Evolutionary conservation across 1,140 invertebrate genomes (phyloP).

Genomic region (Cataglyphis hispanica): DNA sequence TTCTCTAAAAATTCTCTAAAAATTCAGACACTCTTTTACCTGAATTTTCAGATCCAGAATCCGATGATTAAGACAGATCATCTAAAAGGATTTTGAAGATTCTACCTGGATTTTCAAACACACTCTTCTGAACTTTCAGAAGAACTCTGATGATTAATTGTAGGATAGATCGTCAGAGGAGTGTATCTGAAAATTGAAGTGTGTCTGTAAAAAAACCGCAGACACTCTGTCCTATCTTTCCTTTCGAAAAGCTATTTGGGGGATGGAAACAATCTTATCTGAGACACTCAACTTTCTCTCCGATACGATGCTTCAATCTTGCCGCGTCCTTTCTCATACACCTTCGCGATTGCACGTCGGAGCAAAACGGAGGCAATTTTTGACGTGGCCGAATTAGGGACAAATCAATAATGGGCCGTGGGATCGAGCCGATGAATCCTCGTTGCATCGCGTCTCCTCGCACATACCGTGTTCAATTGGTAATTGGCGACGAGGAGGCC

Average conservation of each 20-base stretch:
- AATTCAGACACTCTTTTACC: no score
- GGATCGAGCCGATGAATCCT: constrained; percentile 74
- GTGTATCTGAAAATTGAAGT: no score
- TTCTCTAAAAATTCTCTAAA: no score
- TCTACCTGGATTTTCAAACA: no score
- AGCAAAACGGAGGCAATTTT: constrained; percentile 54
- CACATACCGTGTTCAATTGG: constrained; percentile 78
- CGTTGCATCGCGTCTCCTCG: constrained; percentile 66
- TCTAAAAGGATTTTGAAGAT: no score
- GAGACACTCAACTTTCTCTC: constrained; percentile 7
- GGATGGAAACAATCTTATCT: neutral
- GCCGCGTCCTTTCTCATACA: neutral
- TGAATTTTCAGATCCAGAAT: no score
- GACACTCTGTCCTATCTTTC: no score
- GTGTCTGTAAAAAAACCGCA: no score
- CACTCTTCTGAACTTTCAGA: no score
- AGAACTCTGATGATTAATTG: no score
- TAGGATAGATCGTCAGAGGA: no score
- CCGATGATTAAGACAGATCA: no score
- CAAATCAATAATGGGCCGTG: constrained; percentile 78
- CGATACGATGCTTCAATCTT: neutral
- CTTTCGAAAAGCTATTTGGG: neutral
- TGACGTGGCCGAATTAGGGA: constrained; percentile 69
- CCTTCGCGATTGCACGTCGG: neutral
- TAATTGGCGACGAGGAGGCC: constrained; percentile 76